phyloP scores from a whole-genome alignment of 2,113 vertebrate species.

The Anser brachyrhynchus region DNA sequence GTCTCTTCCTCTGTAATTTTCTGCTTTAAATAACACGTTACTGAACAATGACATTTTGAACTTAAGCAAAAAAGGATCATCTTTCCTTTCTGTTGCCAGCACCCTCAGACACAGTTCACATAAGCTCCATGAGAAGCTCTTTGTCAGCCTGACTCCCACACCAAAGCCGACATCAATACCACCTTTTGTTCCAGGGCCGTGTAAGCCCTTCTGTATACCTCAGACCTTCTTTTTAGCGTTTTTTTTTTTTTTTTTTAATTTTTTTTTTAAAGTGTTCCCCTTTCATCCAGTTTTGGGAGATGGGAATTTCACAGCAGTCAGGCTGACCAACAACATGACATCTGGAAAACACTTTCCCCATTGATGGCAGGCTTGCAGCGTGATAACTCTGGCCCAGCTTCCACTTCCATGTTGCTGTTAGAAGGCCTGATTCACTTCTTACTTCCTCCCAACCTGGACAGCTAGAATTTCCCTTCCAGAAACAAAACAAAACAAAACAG shows the following conservation, averaged over 20 bases:
- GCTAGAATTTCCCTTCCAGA: neutral
- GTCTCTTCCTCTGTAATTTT: neutral
- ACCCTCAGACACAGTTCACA: rapidly evolving
- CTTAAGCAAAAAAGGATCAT: neutral
- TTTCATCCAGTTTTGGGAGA: neutral
- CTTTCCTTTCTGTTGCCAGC: neutral
- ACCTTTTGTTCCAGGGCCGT: neutral
- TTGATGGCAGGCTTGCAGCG: rapidly evolving
- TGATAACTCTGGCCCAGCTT: neutral
- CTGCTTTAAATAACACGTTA: neutral
- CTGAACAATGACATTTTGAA: neutral
- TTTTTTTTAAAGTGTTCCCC: neutral
- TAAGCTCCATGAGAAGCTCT: neutral
- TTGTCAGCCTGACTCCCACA: neutral
- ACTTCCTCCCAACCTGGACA: neutral
- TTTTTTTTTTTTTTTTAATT: neutral
- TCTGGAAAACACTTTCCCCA: neutral
- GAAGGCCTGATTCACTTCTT: neutral
- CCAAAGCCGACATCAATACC: neutral
- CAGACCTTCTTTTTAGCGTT: neutral
- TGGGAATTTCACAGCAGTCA: neutral
- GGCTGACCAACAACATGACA: neutral
- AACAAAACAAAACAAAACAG: neutral
- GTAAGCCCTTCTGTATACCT: neutral
- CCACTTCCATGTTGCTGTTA: neutral